A percentile compares a stretch with the other conserved stretches of the same genome.
These are phyloP conservation scores for Dendrolimus houi DNA, from an alignment of 2,888 invertebrate species.

Conservation along the genomic window DNA sequence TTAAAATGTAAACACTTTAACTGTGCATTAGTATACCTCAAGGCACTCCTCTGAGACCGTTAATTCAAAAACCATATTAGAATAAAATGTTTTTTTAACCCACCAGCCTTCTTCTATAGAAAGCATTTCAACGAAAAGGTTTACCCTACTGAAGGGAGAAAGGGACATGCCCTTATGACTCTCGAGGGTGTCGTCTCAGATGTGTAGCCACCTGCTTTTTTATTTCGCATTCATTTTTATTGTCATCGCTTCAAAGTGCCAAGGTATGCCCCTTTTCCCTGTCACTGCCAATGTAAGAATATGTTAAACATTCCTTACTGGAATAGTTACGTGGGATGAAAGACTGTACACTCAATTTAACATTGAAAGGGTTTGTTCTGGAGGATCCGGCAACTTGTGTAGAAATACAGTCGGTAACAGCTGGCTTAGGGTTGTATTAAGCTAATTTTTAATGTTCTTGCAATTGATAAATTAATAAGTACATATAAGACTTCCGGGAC, in stretches of 20 bases:
- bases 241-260: slow-evolving; percentile 23
- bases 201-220: slow-evolving; percentile 43
- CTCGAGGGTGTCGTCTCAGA: slow-evolving; percentile 39
- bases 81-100: background rate
- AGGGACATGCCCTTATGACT: slow-evolving; percentile 39
- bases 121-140: slow-evolving; percentile 33
- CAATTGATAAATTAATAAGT: too few relatives aligned
- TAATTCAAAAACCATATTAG: slow-evolving; percentile 6
- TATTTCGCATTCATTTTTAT: slow-evolving; percentile 37
- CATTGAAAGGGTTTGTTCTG: background rate
- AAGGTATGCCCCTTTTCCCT: slow-evolving; percentile 2
- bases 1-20: too few relatives aligned
- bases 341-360: background rate
- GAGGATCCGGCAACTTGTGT: too few relatives aligned
- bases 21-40: too few relatives aligned
- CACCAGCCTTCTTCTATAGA: slow-evolving; percentile 3
- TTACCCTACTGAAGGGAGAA: slow-evolving; percentile 21
- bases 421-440: too few relatives aligned
- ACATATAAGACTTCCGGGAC: too few relatives aligned
- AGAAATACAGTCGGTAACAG: too few relatives aligned
- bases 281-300: background rate
- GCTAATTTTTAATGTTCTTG: too few relatives aligned
- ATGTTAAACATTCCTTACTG: background rate
- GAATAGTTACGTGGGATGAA: background rate
- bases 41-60: background rate